A percentile compares a stretch with the other conserved stretches of the same genome.
These are phyloP conservation scores for Luperina testacea DNA, from an alignment of 2,888 invertebrate species.

Conservation along the genomic window DNA sequence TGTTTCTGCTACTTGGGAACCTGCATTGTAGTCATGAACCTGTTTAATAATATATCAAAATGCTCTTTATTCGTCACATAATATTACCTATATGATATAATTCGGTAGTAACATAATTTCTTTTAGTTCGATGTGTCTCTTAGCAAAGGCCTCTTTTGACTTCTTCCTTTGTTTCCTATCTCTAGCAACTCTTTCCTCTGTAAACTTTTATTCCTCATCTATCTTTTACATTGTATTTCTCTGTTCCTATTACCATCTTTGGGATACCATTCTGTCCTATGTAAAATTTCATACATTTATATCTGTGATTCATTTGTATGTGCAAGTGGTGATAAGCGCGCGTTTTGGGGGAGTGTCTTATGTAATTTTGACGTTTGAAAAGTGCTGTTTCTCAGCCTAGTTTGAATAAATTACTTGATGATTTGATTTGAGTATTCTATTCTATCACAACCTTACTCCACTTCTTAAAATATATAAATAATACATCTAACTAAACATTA, in stretches of 20 bases:
- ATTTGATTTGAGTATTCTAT: slow-evolving; percentile 1
- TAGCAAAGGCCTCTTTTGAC: not conserved
- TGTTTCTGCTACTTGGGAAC: not conserved
- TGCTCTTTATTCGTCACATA: not conserved
- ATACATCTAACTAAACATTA: not conserved
- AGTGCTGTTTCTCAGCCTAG: not conserved
- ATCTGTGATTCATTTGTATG: no score
- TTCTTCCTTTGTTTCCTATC: not conserved
- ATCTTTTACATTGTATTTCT: not conserved
- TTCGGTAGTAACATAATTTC: not conserved
- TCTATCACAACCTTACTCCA: not conserved
- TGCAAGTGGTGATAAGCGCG: no score
- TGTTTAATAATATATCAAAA: not conserved
- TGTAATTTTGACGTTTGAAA: not conserved
- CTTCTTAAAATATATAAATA: not conserved
- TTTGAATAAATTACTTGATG: not conserved
- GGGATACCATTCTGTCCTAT: not conserved
- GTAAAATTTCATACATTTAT: not conserved
- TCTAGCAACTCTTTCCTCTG: not conserved
- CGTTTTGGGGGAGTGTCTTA: not conserved
- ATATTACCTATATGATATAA: not conserved
- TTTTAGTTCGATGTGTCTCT: not conserved
- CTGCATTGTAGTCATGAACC: slow-evolving; percentile 2
- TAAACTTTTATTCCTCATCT: not conserved
- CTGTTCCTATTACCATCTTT: not conserved